These are phyloP conservation scores for Sandelia bainsii DNA, from an alignment of 2,797 vertebrate species.

Conservation along the genomic window DNA sequence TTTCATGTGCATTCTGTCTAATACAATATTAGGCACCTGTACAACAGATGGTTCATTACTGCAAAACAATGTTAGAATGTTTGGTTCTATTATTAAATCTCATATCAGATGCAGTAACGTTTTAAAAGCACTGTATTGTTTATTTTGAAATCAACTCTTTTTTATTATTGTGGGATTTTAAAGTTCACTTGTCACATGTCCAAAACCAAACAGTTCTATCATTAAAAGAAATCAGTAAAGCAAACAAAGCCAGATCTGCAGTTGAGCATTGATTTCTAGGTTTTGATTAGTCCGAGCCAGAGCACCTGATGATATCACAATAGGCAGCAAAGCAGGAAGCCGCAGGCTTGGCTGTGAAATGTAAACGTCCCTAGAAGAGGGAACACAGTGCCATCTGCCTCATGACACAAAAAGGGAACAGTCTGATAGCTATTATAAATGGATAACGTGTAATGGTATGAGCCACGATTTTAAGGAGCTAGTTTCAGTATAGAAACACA, in stretches of 20 bases:
- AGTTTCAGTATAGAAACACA: slow-evolving; percentile 7
- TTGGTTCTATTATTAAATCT: background rate
- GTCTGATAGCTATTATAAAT: slow-evolving; percentile 41
- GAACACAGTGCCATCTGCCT: slow-evolving; percentile 58
- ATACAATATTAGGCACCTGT: background rate
- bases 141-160: slow-evolving; percentile 5
- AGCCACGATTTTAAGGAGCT: slow-evolving; percentile 29
- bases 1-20: background rate
- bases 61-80: background rate
- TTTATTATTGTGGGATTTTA: background rate
- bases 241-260: slow-evolving; percentile 16
- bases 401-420: slow-evolving; percentile 32
- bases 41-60: background rate
- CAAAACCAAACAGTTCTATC: background rate
- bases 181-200: background rate
- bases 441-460: slow-evolving; percentile 4
- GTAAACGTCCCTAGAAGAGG: slow-evolving; percentile 54
- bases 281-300: slow-evolving; percentile 17
- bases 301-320: slow-evolving; percentile 51
- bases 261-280: slow-evolving; percentile 25
- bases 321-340: slow-evolving; percentile 39
- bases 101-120: background rate
- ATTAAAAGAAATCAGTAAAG: background rate
- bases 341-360: slow-evolving; percentile 47
- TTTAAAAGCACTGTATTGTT: background rate